Evolutionary conservation across 1,140 invertebrate genomes (phyloP).

Genomic region (Contarinia nasturtii): DNA sequence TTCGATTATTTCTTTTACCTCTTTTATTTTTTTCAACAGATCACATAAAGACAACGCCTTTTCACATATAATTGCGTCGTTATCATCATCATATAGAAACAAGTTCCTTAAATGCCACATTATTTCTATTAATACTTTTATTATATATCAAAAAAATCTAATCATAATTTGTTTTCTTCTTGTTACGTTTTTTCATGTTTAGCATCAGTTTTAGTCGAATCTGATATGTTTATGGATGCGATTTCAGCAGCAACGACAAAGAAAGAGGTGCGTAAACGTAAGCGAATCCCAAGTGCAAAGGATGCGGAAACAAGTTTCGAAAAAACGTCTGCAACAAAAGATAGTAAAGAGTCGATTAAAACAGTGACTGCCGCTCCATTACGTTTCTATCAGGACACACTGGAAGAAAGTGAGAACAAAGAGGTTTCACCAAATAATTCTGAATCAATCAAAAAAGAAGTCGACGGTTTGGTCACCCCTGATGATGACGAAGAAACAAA

Average conservation of each 20-base stretch:
- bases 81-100: too few relatives aligned
- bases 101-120: too few relatives aligned
- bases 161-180: too few relatives aligned
- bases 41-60: too few relatives aligned
- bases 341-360: constrained; percentile 9
- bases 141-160: too few relatives aligned
- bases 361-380: constrained; percentile 38
- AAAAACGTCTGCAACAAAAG: constrained; percentile 9
- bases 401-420: constrained; percentile 41
- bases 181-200: constrained; percentile 29
- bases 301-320: constrained; percentile 17
- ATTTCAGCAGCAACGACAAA: constrained; percentile 47
- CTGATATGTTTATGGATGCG: constrained; percentile 82
- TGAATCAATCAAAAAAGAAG: constrained; percentile 11
- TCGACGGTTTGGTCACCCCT: constrained; percentile 5
- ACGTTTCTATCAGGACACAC: constrained; percentile 83
- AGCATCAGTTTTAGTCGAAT: constrained; percentile 66
- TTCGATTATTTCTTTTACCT: too few relatives aligned
- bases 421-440: constrained; percentile 10
- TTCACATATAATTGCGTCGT: too few relatives aligned
- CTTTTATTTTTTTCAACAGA: too few relatives aligned
- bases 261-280: constrained; percentile 54
- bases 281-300: constrained; percentile 36
- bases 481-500: constrained; percentile 9
- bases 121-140: too few relatives aligned